Percentiles rank a stretch among this genome's conserved stretches.
These are phyloP conservation scores for Bubalus kerabau DNA, from an alignment of 2,113 vertebrate species.

Conservation along the genomic window DNA sequence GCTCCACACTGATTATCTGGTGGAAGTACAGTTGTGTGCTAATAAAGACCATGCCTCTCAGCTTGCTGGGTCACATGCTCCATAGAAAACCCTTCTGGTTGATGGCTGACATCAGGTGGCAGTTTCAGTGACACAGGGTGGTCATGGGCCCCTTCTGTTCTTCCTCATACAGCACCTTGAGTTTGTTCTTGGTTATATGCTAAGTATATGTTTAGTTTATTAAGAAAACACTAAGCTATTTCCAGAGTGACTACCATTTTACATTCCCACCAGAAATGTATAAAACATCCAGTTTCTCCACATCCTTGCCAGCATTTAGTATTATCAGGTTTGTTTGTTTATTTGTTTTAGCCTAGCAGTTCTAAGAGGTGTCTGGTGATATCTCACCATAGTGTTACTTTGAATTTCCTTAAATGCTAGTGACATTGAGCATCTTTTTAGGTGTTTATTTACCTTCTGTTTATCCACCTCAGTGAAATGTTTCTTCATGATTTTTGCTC, in stretches of 20 bases:
- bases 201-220: not conserved
- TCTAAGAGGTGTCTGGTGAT: not conserved
- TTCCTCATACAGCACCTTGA: slow-evolving; percentile 88
- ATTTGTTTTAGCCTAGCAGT: not conserved
- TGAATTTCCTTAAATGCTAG: not conserved
- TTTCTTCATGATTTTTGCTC: not conserved
- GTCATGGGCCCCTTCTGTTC: slow-evolving; percentile 87
- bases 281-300: not conserved
- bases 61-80: slow-evolving; percentile 86
- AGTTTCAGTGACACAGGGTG: slow-evolving; percentile 84
- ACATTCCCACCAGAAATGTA: not conserved
- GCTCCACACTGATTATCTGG: slow-evolving; percentile 89
- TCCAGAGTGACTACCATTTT: not conserved
- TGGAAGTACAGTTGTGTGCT: slow-evolving; percentile 88
- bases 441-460: not conserved
- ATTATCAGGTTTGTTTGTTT: not conserved
- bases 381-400: not conserved
- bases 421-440: not conserved
- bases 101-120: slow-evolving; percentile 86
- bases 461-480: not conserved
- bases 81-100: slow-evolving; percentile 91
- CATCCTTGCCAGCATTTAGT: not conserved
- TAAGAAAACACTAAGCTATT: not conserved
- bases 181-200: slow-evolving; percentile 87
- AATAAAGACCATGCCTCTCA: slow-evolving; percentile 87